Percentiles rank a stretch among this genome's conserved stretches.
phyloP scores from a whole-genome alignment of 2,888 invertebrate species.

The Gibbula magus region DNA sequence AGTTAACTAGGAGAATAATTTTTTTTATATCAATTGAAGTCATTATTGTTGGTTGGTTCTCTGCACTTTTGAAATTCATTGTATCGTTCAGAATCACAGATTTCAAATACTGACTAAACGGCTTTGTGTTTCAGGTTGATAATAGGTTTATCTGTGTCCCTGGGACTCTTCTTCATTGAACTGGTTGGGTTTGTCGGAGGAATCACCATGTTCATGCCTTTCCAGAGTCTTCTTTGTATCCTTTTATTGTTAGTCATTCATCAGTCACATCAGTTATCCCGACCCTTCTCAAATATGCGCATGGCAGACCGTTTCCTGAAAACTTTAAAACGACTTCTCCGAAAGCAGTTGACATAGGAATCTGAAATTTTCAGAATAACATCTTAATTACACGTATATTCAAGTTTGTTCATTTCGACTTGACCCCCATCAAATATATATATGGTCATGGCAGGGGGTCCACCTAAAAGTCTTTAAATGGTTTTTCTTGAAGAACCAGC shows the following conservation, averaged over 20 bases:
- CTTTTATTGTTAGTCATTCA: conserved; percentile 76
- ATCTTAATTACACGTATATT: no score
- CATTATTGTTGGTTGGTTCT: not conserved
- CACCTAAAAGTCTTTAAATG: no score
- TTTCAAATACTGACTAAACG: not conserved
- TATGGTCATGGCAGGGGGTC: no score
- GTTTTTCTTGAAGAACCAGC: no score
- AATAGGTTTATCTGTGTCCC: conserved; percentile 78
- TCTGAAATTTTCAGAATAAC: no score
- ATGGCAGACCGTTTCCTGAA: no score
- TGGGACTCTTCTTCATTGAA: conserved; percentile 82
- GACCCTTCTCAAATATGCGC: no score
- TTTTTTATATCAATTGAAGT: not conserved
- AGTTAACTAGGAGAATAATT: not conserved
- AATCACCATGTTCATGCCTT: conserved; percentile 84
- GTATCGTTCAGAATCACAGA: not conserved
- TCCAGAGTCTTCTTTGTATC: conserved; percentile 84
- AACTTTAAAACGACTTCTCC: no score
- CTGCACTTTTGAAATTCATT: not conserved
- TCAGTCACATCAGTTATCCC: no score
- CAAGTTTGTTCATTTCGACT: no score
- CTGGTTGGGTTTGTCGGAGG: conserved; percentile 83
- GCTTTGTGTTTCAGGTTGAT: conserved; percentile 80
- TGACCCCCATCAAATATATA: no score
- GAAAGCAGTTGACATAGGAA: no score